phyloP scores from a whole-genome alignment of 2,888 invertebrate species.

The Elysia crispata region DNA sequence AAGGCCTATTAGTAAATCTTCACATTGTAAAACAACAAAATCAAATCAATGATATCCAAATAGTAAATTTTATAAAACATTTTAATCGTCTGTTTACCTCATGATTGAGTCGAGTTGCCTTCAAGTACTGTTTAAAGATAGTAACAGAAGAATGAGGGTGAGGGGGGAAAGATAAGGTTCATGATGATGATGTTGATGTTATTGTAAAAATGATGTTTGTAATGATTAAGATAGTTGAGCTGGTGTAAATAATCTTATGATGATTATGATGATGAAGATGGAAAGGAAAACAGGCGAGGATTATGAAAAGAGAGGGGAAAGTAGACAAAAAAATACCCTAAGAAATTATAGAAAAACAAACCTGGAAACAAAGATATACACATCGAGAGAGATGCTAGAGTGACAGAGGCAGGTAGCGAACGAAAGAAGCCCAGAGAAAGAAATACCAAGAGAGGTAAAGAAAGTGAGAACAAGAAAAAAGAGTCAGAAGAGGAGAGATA shows the following conservation, averaged over 20 bases:
- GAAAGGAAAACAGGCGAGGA: not conserved
- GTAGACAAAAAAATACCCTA: not conserved
- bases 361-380: not conserved
- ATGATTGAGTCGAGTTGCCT: too few species aligned
- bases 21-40: too few species aligned
- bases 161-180: too few species aligned
- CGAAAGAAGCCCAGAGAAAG: not conserved
- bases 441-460: not conserved
- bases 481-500: not conserved
- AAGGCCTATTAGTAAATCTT: too few species aligned
- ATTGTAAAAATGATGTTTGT: too few species aligned
- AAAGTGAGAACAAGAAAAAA: not conserved
- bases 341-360: not conserved
- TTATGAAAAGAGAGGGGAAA: not conserved
- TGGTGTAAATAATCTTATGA: conserved; percentile 1
- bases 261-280: conserved; percentile 26
- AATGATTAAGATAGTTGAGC: not conserved
- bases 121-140: too few species aligned
- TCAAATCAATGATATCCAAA: too few species aligned
- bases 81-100: too few species aligned
- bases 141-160: too few species aligned
- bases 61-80: too few species aligned
- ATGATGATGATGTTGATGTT: too few species aligned
- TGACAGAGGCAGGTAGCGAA: not conserved
- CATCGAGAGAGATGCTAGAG: not conserved